phyloP scores from a whole-genome alignment of 2,113 vertebrate species.

The Saimiri boliviensis region DNA sequence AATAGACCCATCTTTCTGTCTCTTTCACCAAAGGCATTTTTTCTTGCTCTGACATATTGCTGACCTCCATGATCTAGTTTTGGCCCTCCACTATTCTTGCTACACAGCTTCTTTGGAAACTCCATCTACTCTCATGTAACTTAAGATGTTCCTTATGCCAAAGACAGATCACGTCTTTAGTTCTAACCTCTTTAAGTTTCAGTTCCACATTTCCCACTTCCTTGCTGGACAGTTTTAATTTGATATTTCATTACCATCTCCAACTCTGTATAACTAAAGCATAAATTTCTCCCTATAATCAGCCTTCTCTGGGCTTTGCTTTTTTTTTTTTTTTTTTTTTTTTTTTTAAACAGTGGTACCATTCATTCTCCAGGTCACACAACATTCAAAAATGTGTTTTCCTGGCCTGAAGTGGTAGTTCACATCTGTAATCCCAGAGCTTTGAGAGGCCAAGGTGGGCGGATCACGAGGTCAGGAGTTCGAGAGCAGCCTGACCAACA shows the following conservation, averaged over 20 bases:
- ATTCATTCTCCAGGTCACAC: neutral
- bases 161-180: slow-evolving; percentile 3
- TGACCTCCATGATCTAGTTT: neutral
- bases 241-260: neutral
- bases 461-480: too few relatives aligned
- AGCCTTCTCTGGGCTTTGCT: neutral
- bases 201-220: slow-evolving; percentile 3
- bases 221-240: neutral
- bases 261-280: neutral
- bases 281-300: neutral
- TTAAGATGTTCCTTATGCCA: slow-evolving; percentile 12
- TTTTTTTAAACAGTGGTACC: neutral
- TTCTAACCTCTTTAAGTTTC: neutral
- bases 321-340: neutral
- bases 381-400: neutral
- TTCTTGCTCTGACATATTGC: neutral
- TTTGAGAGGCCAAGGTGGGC: too few relatives aligned
- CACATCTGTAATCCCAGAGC: too few relatives aligned
- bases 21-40: neutral
- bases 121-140: neutral
- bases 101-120: neutral
- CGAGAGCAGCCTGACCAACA: too few relatives aligned
- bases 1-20: neutral
- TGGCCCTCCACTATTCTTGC: neutral
- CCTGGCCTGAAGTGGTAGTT: too few relatives aligned